Conservation (phyloP, 2,797 vertebrate species). For the Crenuchus spilurus region DNA sequence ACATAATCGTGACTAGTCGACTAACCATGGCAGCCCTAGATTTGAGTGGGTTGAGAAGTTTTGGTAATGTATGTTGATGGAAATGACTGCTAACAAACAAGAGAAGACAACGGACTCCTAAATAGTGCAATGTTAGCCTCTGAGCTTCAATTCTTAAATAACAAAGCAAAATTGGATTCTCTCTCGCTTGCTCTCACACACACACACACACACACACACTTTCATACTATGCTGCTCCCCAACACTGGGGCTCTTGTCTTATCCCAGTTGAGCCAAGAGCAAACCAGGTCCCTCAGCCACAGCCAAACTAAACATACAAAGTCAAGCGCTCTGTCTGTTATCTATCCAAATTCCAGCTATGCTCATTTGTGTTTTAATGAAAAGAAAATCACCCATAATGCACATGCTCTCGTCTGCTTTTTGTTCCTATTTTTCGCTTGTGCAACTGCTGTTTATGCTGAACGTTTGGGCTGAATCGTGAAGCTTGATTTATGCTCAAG, state of each 20-base stretch:
- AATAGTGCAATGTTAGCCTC: too few relatives aligned
- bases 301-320: slow-evolving; percentile 6
- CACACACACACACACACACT: background rate
- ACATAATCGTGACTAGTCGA: too few relatives aligned
- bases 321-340: slow-evolving; percentile 1
- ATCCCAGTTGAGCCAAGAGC: slow-evolving; percentile 57
- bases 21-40: too few relatives aligned
- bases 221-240: slow-evolving; percentile 17
- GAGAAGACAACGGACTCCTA: too few relatives aligned
- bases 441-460: background rate
- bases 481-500: background rate
- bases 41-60: too few relatives aligned
- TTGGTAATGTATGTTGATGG: too few relatives aligned
- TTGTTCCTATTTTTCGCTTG: background rate
- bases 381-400: background rate
- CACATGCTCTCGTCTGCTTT: background rate
- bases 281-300: slow-evolving; percentile 34
- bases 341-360: background rate
- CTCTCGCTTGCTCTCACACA: background rate
- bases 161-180: too few relatives aligned
- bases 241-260: slow-evolving; percentile 71
- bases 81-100: too few relatives aligned
- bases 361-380: slow-evolving; percentile 2
- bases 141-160: too few relatives aligned
- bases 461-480: background rate